These are phyloP conservation scores for Mizuhopecten yessoensis DNA, from an alignment of 1,140 invertebrate species.

Conservation along the genomic window DNA sequence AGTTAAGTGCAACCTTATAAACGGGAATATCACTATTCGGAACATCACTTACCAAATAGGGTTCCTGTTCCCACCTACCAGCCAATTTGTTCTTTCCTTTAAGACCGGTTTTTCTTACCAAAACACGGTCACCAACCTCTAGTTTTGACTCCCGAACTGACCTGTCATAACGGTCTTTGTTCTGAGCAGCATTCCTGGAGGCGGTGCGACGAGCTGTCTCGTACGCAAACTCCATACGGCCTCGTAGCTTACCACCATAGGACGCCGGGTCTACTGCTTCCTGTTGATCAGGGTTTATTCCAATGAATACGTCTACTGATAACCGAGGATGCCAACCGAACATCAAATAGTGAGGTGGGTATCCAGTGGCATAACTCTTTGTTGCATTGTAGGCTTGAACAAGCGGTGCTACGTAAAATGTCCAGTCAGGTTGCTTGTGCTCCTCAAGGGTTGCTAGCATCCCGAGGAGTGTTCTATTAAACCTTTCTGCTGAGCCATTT, in stretches of 20 bases:
- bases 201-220: background rate
- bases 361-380: conserved; percentile 49
- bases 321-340: conserved; percentile 76
- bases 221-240: conserved; percentile 23
- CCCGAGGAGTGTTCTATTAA: background rate
- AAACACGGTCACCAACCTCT: conserved; percentile 56
- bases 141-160: conserved; percentile 25
- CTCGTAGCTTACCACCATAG: background rate
- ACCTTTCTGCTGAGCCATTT: conserved; percentile 40
- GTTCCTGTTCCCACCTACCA: conserved; percentile 56
- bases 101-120: conserved; percentile 49
- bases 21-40: conserved; percentile 60
- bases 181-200: background rate
- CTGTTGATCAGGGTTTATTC: background rate
- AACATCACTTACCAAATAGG: conserved; percentile 48
- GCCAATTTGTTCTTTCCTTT: conserved; percentile 58
- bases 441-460: conserved; percentile 53
- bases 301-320: background rate
- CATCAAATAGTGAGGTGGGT: conserved; percentile 48
- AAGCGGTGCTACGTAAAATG: conserved; percentile 7
- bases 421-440: conserved; percentile 46
- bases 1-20: conserved; percentile 50
- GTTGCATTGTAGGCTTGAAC: conserved; percentile 51
- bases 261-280: conserved; percentile 48
- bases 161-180: conserved; percentile 26